A percentile compares a stretch with the other conserved stretches of the same genome.
Evolutionary conservation across 2,888 invertebrate species (phyloP).

Genomic region (Linyphia triangularis): DNA sequence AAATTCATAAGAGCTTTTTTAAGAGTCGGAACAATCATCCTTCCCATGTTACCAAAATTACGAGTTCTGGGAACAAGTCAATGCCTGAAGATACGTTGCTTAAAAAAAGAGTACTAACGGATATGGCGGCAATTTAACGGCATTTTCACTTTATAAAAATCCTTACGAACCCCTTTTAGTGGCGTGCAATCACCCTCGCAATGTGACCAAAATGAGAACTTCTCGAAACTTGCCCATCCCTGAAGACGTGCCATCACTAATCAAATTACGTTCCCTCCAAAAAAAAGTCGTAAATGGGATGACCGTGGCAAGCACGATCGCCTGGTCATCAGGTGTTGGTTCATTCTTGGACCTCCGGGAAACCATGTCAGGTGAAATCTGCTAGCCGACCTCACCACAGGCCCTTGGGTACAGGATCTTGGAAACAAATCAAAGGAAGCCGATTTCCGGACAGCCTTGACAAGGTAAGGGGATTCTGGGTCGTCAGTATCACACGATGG

Average conservation of each 20-base stretch:
- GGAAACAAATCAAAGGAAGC: constrained; percentile 26
- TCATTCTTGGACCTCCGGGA: constrained; percentile 20
- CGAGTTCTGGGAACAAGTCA: too few species aligned
- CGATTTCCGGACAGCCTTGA: constrained; percentile 62
- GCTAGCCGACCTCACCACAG: constrained; percentile 49
- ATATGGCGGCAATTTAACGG: too few species aligned
- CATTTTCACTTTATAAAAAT: too few species aligned
- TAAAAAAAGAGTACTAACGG: too few species aligned
- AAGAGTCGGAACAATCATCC: too few species aligned
- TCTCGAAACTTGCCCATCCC: neutral
- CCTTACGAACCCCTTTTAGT: too few species aligned
- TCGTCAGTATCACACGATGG: constrained; percentile 50
- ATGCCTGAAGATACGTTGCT: too few species aligned
- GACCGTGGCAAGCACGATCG: constrained; percentile 37
- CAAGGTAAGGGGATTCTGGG: constrained; percentile 52
- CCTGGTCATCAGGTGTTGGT: neutral
- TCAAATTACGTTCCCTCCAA: neutral
- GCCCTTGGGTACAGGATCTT: constrained; percentile 50
- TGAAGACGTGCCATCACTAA: neutral
- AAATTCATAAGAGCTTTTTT: too few species aligned
- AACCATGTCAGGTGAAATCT: constrained; percentile 56
- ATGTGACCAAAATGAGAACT: too few species aligned
- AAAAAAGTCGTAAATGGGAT: constrained; percentile 14
- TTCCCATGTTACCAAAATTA: too few species aligned
- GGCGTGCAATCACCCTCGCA: too few species aligned